These are phyloP conservation scores for Paracentrotus lividus DNA, from an alignment of 53 echinoderm and acorn worm species.

Conservation along the genomic window DNA sequence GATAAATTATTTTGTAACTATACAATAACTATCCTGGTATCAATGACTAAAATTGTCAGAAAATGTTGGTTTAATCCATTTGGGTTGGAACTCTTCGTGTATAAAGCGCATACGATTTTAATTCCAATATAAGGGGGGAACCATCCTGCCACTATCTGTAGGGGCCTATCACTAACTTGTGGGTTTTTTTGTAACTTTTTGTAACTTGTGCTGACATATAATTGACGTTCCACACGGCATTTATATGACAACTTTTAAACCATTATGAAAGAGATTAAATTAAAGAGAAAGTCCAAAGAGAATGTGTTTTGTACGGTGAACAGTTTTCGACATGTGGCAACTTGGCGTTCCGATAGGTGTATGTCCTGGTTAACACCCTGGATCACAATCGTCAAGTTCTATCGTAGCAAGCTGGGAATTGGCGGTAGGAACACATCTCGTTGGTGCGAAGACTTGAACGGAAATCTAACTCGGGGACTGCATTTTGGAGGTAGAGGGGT, in stretches of 20 bases:
- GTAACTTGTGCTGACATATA: background rate
- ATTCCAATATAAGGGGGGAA: too few species aligned
- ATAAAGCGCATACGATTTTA: too few species aligned
- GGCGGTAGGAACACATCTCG: conserved; percentile 86
- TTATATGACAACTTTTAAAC: background rate
- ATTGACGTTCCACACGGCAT: conserved; percentile 23
- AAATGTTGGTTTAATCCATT: too few species aligned
- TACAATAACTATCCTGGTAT: too few species aligned
- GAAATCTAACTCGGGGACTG: conserved; percentile 87
- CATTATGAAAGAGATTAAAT: background rate
- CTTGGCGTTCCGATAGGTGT: conserved; percentile 76
- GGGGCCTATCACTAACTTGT: too few species aligned
- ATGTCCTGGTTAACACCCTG: conserved; percentile 89
- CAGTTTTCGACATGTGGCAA: conserved; percentile 84
- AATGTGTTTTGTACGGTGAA: conserved; percentile 76
- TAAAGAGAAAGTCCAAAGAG: conserved; percentile 73
- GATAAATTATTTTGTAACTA: too few species aligned
- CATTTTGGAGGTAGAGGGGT: background rate
- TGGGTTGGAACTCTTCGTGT: too few species aligned
- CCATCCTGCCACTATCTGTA: too few species aligned
- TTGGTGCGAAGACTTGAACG: conserved; percentile 88
- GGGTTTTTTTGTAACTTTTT: background rate
- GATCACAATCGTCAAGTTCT: conserved; percentile 81
- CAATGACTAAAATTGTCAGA: too few species aligned
- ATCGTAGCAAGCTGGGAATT: conserved; percentile 72